Base-by-base conservation (phyloP, 2,888 invertebrate species). In the Frankliniella fusca region DNA sequence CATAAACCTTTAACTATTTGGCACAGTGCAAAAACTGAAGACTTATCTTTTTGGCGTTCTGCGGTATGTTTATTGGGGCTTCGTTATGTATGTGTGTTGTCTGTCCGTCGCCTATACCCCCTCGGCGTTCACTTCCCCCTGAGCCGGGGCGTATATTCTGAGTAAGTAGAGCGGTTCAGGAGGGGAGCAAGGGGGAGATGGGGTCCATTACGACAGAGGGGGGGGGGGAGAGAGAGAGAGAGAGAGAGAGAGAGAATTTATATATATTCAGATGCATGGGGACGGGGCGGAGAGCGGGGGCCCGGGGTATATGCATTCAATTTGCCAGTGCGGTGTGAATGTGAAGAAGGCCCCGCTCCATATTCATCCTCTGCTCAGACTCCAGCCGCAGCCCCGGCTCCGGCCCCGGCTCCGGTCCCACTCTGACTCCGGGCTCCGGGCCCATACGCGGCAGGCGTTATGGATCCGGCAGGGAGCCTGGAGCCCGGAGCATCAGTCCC, bases 151-250 rank as follows among this genome's bases (percentile, higher is more conserved):
- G 38, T 38, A 38, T 5, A 38, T 38, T 3, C 38, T 38, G 38
- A 38, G 5, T 38, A 38, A 65, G 82, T 48, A 50, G 81, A 76
- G 83, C 80, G 83, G 54, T 81, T 15, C 18, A 18, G 5, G 18
- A 8, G 54, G 54, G 54, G 54, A 9, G 15, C 50, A 3, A 61
- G 7, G 8, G n/a, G 61, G 61, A 7, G 61, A 1, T 54, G 18
- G 61, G 61, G 20, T n/a, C 61, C 20, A 61, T 61, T 61, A 18
- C 61, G n/a, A 20, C 7, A 10, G 54, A 54, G 10, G 20, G 54
- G 20, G 54, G 10, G 10, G 20, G 54, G 20, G 54, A 54, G 3
- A 20, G 54, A 54, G 54, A 54, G 10, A 54, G 54, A 54, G 54
- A 54, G 54, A 54, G 54, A 54, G 54, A 54, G 54, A 61, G 61